phyloP scores from a whole-genome alignment of 1,140 invertebrate genomes.

The Bursaphelenchus mucronatus region DNA sequence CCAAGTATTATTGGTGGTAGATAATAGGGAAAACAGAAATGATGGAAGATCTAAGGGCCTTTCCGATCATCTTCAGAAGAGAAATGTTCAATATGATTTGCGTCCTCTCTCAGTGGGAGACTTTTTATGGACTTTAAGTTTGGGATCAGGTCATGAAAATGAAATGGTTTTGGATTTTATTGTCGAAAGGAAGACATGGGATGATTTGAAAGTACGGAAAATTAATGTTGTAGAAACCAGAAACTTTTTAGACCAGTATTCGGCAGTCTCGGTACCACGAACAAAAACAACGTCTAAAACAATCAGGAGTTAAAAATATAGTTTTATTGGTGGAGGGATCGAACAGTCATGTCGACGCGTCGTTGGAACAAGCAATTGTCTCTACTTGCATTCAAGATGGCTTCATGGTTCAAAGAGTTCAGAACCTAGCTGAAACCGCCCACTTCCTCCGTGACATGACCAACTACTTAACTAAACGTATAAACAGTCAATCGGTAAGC shows the following conservation, averaged over 20 bases:
- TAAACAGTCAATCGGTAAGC: constrained; percentile 36
- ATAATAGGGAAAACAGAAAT: constrained; percentile 33
- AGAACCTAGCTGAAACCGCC: constrained; percentile 41
- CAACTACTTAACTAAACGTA: constrained; percentile 27
- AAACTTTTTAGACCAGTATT: constrained; percentile 40
- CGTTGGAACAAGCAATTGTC: constrained; percentile 48
- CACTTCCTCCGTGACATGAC: constrained; percentile 44
- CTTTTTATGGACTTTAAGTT: constrained; percentile 42
- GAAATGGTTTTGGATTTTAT: constrained; percentile 51
- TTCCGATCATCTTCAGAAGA: constrained; percentile 34
- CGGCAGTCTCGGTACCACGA: constrained; percentile 45
- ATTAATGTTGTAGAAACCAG: constrained; percentile 20
- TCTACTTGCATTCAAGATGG: constrained; percentile 39
- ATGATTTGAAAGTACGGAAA: constrained; percentile 43
- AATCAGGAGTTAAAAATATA: constrained; percentile 41
- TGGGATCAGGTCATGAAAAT: constrained; percentile 13
- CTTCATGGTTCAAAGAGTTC: constrained; percentile 48
- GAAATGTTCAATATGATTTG: constrained; percentile 34
- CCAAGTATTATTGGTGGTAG: constrained; percentile 35
- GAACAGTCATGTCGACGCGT: constrained; percentile 21
- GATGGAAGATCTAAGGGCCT: constrained; percentile 25
- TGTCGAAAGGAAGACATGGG: constrained; percentile 49
- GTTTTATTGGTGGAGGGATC: constrained; percentile 43
- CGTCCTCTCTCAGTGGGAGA: constrained; percentile 51
- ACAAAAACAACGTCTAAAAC: constrained; percentile 42